Conservation (phyloP, 2,113 vertebrate species). For the Sceloporus undulatus region DNA sequence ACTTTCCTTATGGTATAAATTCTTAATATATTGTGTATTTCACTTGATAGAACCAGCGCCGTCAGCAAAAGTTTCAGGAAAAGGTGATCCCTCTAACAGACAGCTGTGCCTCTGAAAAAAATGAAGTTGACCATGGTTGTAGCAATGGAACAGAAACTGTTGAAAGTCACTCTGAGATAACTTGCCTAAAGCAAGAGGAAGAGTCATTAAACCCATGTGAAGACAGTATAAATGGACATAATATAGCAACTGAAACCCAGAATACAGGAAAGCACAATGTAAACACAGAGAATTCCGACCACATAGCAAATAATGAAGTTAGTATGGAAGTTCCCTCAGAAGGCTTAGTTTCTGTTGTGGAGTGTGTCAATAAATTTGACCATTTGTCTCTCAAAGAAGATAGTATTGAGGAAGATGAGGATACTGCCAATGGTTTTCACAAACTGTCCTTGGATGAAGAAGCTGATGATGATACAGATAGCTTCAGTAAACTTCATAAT, state of each 20-base stretch:
- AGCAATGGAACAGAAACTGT: slow-evolving; percentile 56
- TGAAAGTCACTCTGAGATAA: slow-evolving; percentile 60
- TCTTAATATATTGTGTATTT: slow-evolving; percentile 15
- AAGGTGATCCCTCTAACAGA: slow-evolving; percentile 76
- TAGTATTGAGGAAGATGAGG: slow-evolving; percentile 59
- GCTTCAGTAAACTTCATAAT: slow-evolving; percentile 63
- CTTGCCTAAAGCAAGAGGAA: slow-evolving; percentile 58
- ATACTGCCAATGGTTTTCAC: slow-evolving; percentile 77
- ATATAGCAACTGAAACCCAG: slow-evolving; percentile 45
- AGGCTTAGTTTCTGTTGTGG: slow-evolving; percentile 5
- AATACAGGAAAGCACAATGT: slow-evolving; percentile 39
- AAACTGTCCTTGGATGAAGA: slow-evolving; percentile 78
- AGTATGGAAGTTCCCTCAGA: not conserved
- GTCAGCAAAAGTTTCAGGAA: slow-evolving; percentile 87
- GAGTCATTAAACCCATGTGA: slow-evolving; percentile 34
- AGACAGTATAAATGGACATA: slow-evolving; percentile 48
- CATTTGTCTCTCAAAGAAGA: slow-evolving; percentile 47
- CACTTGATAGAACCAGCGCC: slow-evolving; percentile 85
- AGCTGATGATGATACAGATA: slow-evolving; percentile 64
- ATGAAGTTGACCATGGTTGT: slow-evolving; percentile 49
- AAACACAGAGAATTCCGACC: slow-evolving; percentile 51
- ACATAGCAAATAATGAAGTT: slow-evolving; percentile 37
- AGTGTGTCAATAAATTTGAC: slow-evolving; percentile 63
- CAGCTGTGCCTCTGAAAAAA: slow-evolving; percentile 44
- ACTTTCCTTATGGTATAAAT: not conserved